A percentile compares a stretch with the other conserved stretches of the same genome.
Conservation (phyloP, 2,113 vertebrate genomes). For the Onychostruthus taczanowskii region DNA sequence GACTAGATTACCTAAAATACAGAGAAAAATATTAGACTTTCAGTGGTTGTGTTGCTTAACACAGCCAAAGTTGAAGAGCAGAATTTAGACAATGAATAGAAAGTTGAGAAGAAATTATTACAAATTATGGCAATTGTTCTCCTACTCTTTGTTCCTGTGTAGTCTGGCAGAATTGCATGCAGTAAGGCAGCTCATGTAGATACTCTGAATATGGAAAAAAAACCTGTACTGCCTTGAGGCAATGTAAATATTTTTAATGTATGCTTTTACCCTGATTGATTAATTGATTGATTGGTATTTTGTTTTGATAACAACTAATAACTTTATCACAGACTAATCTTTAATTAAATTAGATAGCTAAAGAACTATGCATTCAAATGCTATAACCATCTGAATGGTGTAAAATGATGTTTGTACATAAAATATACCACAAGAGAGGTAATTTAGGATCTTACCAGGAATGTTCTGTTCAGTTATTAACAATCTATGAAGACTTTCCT, state of each 20-base stretch:
- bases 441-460: background rate
- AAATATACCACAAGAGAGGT: background rate
- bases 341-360: background rate
- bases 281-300: background rate
- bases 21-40: background rate
- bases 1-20: background rate
- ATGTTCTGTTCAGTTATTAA: background rate
- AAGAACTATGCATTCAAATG: background rate
- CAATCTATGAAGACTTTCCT: background rate
- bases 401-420: background rate
- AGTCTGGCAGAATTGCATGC: background rate
- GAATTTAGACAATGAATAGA: background rate
- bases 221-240: background rate
- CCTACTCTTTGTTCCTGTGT: background rate
- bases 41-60: background rate
- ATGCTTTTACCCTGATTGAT: background rate
- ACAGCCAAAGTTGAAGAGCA: background rate
- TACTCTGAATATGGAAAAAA: background rate
- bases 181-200: background rate
- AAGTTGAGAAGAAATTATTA: background rate
- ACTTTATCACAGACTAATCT: background rate
- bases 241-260: background rate
- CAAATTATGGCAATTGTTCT: background rate
- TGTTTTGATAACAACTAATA: background rate
- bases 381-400: background rate